phyloP scores from a whole-genome alignment of 2,113 vertebrate genomes.

The Rhinoderma darwinii region DNA sequence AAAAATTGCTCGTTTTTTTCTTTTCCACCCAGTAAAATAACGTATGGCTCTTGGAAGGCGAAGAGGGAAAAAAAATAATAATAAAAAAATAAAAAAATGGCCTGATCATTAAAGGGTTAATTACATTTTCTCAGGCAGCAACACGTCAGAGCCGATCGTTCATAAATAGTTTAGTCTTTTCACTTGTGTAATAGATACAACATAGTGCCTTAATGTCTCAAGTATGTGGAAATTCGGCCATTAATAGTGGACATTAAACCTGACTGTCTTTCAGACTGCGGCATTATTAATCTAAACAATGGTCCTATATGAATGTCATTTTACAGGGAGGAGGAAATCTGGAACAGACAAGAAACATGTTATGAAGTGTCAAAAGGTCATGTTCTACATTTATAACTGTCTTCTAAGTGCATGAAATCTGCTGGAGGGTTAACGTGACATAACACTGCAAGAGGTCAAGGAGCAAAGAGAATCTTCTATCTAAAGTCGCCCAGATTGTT shows the following conservation, averaged over 20 bases:
- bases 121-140: not conserved
- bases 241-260: not conserved
- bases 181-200: not conserved
- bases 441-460: slow-evolving; percentile 46
- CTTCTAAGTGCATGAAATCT: slow-evolving; percentile 39
- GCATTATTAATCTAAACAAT: not conserved
- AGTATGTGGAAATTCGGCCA: not conserved
- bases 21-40: too few species aligned
- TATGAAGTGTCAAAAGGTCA: slow-evolving; percentile 26
- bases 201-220: not conserved
- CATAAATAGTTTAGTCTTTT: not conserved
- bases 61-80: too few species aligned
- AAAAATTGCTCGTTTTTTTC: too few species aligned
- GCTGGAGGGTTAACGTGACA: slow-evolving; percentile 31
- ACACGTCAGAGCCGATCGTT: not conserved
- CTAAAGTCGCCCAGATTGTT: slow-evolving; percentile 6
- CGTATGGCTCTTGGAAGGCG: too few species aligned
- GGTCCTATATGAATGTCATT: slow-evolving; percentile 9
- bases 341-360: not conserved
- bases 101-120: too few species aligned
- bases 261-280: not conserved
- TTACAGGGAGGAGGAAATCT: not conserved
- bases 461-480: slow-evolving; percentile 17
- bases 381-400: slow-evolving; percentile 28
- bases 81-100: not conserved